Evolutionary conservation across 2,113 vertebrate genomes (phyloP).

Genomic region (Scomber japonicus): DNA sequence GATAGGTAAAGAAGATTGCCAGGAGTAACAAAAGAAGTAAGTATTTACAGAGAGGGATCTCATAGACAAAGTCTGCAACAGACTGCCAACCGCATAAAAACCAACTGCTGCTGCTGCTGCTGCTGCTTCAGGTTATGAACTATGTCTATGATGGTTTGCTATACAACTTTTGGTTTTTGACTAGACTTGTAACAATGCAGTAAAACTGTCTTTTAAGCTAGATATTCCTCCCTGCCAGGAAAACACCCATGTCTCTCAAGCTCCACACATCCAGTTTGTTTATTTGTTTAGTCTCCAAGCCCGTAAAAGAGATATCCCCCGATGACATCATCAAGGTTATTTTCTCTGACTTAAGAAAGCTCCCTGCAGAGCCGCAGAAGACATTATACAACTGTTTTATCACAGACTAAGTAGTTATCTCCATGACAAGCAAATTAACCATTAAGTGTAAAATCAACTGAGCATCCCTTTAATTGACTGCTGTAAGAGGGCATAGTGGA

Average conservation of each 20-base stretch:
- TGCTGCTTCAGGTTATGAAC: constrained; percentile 20
- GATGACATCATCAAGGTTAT: too few species aligned
- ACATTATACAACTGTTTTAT: too few species aligned
- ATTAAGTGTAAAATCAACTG: too few species aligned
- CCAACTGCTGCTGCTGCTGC: constrained; percentile 3
- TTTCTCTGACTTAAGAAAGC: too few species aligned
- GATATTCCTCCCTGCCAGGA: neutral
- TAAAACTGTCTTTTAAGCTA: constrained; percentile 9
- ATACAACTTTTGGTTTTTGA: constrained; percentile 15
- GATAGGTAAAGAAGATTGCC: constrained; percentile 51
- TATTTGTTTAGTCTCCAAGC: too few species aligned
- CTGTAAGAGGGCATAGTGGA: neutral
- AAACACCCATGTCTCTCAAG: too few species aligned
- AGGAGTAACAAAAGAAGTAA: constrained; percentile 66
- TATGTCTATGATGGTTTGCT: constrained; percentile 5
- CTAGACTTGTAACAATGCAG: neutral
- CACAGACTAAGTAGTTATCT: too few species aligned
- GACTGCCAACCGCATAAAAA: constrained; percentile 38
- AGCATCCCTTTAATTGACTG: neutral
- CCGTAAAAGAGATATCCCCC: too few species aligned
- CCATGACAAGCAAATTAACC: too few species aligned
- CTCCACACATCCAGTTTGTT: too few species aligned
- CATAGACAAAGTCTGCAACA: constrained; percentile 49
- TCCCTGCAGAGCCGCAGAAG: too few species aligned
- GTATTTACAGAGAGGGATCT: constrained; percentile 64